Evolutionary conservation across 2,888 invertebrate genomes (phyloP), one percentile per base, ranked within the genome.

Genomic region (Acanthosepion pharaonis): DNA sequence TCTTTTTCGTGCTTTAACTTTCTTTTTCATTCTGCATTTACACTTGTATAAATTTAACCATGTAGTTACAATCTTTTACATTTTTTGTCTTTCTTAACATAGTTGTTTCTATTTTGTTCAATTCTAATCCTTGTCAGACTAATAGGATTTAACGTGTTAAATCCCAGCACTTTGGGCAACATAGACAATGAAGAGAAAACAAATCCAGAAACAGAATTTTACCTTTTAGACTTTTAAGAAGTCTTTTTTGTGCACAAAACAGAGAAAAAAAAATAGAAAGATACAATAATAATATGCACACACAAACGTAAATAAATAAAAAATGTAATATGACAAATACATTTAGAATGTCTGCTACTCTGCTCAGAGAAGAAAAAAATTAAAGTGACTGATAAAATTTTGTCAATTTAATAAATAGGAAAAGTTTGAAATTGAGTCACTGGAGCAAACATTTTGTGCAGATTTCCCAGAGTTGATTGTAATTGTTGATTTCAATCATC

Each of bases 71-170:
- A 51, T 51, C 51, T 51, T 64, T 28, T 28, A 5, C 64, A 33
- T 78, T 78, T n/a, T n/a, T 15, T 11, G 0, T 78, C 5, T 78
- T 33, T n/a, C 9, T 78, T 15, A 8, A n/a, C 23, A 1, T 33
- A 33, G 15, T 78, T 78, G 18, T 78, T 78, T 78, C 18, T 78
- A 33, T 78, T 78, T 78, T 78, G n/a, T 78, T 78, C 78, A 33
- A 78, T 78, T 78, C 78, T 78, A 78, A 78, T 78, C 78, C 78
- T 78, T 78, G 78, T 78, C 78, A 78, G n/a, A 78, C 78, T 78
- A n/a, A 78, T 78, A 78, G n/a, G 78, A 78, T 78, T 78, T 78
- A 78, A 78, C 78, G 33, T n/a, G n/a, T 78, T 18, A n/a, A 78
- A 78, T 78, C 78, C 78, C 15, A 33, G 78, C 78, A 78, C 78